Base-by-base conservation (phyloP, 1,140 invertebrate species). In the Cydia strobilella region DNA sequence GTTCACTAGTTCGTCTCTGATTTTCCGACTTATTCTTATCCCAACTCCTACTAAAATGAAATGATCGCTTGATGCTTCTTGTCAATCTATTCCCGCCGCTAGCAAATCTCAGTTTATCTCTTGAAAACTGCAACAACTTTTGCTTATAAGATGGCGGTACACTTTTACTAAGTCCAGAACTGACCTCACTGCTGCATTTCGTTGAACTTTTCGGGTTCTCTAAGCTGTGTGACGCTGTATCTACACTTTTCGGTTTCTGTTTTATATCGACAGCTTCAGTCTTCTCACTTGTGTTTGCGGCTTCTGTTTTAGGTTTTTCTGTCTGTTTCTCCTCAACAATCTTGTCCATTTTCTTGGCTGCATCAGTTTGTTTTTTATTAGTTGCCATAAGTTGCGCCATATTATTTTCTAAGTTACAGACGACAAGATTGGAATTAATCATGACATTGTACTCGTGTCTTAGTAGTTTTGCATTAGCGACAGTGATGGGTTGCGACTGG, bases 361-460 rank as follows among this genome's bases (percentile, higher is more conserved):
- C 18, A 39, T 39, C 7, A 39, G 4, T 31, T 69, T 85, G 83
- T 82, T 89, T 90, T 76, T 88, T 86, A 76, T 89, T 91, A 42
- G 75, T 79, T 3, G 85, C 85, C 81, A 91, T 87, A 23, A 94
- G 79, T 76, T 92, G 88, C 0, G 92, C 89, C 86, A 93, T 91
- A 75, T 95, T 95, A 74, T 94, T 94, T 82, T 94, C 94, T 35
- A 94, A 86, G 86, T 94, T 94, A 77, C 94, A 94, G 7, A 95
- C 91, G 76, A 95, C 94, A 48, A 95, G 87, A 81, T 95, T 95
- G 0, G 93, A 93, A 79, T 94, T 90, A 75, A 93, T 92, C 84
- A 94, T 90, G 10, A 94, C 87, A 74, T 92, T 90, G 72, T 91
- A 94, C 74, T 94, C 92, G 65, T 94, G 92, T 63, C 89, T 79